Evolutionary conservation across 2,113 vertebrate species (phyloP), one percentile per base, ranked within the genome.

Genomic region (Poeciliopsis retropinna): DNA sequence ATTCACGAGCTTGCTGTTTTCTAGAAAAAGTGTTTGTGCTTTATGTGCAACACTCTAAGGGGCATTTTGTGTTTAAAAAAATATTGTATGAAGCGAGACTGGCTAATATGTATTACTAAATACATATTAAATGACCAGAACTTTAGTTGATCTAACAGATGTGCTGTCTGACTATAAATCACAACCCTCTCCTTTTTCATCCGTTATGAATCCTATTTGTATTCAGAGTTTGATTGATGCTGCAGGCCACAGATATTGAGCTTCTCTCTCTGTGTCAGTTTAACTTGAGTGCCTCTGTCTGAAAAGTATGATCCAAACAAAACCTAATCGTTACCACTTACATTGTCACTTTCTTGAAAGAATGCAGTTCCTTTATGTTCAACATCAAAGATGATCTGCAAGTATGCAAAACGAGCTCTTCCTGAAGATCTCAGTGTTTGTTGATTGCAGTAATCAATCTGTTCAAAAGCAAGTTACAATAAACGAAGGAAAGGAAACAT

Each of bases 201-300:
- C 67, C 65, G 29, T 67, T 81, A 60, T 68, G 70, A 72, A 71
- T 57, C 22, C n/a, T 54, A 34, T 73, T 79, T 87, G 72, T 72
- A 62, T 65, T 79, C 67, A 29, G 41, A 69, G 70, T 30, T 47
- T 77, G 71, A 79, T 85, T 79, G 34, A 64, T 62, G 60, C 30
- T 77, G 28, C 30, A 64, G n/a, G 67, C 77, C 25, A 57, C 2
- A n/a, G 4, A 19, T 39, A 13, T 67, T 69, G 27, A 69, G 63
- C 25, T 61, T 60, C 41, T 54, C 41, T 54, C 31, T 70, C 57
- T 72, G 47, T 64, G 29, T 10, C 54, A 63, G 67, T 69, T 81
- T 39, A 63, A 27, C 47, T 67, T 1, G 22, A 68, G 65, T 64
- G 44, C 27, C 12, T 3, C 30, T 27, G 32, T 73, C n/a, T 62